These are phyloP conservation scores for Drosophila infuscata DNA, from an alignment of 2,888 invertebrate species.

Conservation along the genomic window DNA sequence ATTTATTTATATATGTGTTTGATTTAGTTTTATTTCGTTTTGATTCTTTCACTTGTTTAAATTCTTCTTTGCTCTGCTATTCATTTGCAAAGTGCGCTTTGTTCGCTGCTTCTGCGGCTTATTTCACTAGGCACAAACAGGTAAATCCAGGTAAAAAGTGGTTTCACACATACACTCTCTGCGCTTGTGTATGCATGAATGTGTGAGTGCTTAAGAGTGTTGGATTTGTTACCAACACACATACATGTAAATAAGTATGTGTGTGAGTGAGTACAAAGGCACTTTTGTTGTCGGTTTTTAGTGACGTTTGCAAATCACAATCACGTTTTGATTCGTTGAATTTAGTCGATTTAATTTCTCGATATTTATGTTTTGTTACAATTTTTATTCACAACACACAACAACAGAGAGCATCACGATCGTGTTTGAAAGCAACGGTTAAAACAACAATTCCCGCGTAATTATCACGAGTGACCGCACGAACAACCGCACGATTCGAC, in stretches of 20 bases:
- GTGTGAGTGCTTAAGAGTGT: slow-evolving; percentile 35
- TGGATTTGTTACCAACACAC: slow-evolving; percentile 65
- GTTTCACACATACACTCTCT: slow-evolving; percentile 63
- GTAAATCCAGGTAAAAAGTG: slow-evolving; percentile 84
- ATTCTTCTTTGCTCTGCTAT: slow-evolving; percentile 38
- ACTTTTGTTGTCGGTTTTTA: slow-evolving; percentile 46
- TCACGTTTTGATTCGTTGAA: slow-evolving; percentile 30
- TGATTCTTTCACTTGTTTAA: slow-evolving; percentile 35
- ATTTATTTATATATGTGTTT: neutral
- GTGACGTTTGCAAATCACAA: slow-evolving; percentile 43
- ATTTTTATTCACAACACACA: slow-evolving; percentile 33
- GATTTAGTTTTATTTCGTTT: slow-evolving; percentile 15
- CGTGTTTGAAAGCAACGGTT: slow-evolving; percentile 49
- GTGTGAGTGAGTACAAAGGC: slow-evolving; percentile 30
- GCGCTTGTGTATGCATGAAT: slow-evolving; percentile 27
- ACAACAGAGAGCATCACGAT: slow-evolving; percentile 28
- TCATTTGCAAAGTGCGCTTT: slow-evolving; percentile 45
- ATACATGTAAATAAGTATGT: neutral
- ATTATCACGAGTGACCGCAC: neutral
- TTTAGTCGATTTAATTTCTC: slow-evolving; percentile 8
- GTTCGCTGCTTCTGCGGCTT: slow-evolving; percentile 49
- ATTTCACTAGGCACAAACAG: slow-evolving; percentile 74
- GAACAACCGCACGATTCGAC: slow-evolving; percentile 35
- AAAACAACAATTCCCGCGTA: slow-evolving; percentile 7
- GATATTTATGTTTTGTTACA: slow-evolving; percentile 28